phyloP scores from a whole-genome alignment of 1,140 invertebrate species.

The Euura lappo region DNA sequence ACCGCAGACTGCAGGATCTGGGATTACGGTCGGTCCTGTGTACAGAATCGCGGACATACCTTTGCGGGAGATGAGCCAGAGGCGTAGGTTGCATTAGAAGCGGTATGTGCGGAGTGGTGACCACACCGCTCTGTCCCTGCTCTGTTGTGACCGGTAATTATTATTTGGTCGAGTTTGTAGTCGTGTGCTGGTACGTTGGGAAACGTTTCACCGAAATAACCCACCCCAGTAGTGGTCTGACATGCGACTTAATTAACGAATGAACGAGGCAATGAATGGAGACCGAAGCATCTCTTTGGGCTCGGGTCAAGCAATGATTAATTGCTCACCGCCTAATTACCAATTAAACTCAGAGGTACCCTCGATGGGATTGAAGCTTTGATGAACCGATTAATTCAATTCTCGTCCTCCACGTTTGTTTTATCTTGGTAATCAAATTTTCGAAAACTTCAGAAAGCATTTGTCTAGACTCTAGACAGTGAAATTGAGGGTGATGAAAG shows the following conservation, averaged over 20 bases:
- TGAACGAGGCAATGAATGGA: conserved; percentile 10
- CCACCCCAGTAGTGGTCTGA: conserved; percentile 20
- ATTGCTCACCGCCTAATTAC: conserved; percentile 35
- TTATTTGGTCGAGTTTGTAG: not conserved
- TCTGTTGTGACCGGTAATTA: not conserved
- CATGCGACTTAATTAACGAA: conserved; percentile 48
- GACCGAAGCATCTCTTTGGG: too few relatives aligned
- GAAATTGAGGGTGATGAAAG: too few relatives aligned
- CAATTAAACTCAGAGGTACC: conserved; percentile 32
- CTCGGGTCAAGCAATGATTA: conserved; percentile 26
- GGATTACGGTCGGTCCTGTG: too few relatives aligned
- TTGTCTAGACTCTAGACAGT: too few relatives aligned
- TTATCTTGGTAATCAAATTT: too few relatives aligned
- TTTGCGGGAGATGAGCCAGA: conserved; percentile 13
- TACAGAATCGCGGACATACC: not conserved
- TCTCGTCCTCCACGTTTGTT: not conserved
- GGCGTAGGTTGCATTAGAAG: not conserved
- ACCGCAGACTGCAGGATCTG: too few relatives aligned
- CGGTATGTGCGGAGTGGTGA: too few relatives aligned
- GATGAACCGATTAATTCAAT: not conserved
- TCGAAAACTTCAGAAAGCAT: too few relatives aligned
- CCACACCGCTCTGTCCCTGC: too few relatives aligned
- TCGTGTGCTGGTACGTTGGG: not conserved
- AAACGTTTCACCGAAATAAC: not conserved
- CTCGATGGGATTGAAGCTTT: conserved; percentile 10